These are phyloP conservation scores for Dromius quadrimaculatus DNA, from an alignment of 2,888 invertebrate genomes.

Conservation along the genomic window DNA sequence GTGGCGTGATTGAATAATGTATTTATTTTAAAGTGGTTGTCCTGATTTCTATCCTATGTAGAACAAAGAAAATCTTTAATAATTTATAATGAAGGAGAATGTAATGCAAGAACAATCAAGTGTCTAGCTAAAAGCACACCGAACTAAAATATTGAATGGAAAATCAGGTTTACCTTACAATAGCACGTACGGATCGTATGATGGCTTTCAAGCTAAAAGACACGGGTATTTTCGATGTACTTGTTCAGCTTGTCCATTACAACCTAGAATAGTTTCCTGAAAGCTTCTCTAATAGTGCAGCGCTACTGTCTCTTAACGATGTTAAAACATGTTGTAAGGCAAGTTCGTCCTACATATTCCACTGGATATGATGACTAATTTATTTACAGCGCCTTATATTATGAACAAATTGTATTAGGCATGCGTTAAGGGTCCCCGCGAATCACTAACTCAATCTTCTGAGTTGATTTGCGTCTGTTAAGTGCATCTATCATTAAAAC, in stretches of 20 bases:
- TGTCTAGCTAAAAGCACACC: conserved; percentile 10
- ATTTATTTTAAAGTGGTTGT: too few species aligned
- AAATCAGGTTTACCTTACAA: conserved; percentile 10
- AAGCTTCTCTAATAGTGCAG: conserved; percentile 44
- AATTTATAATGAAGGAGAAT: background rate
- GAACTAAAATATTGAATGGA: conserved; percentile 21
- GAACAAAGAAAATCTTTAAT: too few species aligned
- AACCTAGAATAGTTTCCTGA: conserved; percentile 42
- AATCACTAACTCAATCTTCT: too few species aligned
- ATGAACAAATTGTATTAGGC: conserved; percentile 30
- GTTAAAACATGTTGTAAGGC: conserved; percentile 27
- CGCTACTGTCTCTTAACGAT: conserved; percentile 35
- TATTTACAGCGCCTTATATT: conserved; percentile 18
- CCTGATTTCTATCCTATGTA: too few species aligned
- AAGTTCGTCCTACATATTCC: conserved; percentile 1
- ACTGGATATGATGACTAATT: conserved; percentile 27
- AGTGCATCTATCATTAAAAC: too few species aligned
- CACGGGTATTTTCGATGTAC: conserved; percentile 31
- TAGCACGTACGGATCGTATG: conserved; percentile 1
- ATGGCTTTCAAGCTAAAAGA: conserved; percentile 29
- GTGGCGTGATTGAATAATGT: too few species aligned
- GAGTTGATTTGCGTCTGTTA: too few species aligned
- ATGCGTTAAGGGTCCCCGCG: background rate
- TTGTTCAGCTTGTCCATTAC: conserved; percentile 39
- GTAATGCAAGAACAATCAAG: too few species aligned